Percentiles rank a stretch among this genome's conserved stretches.
phyloP scores from a whole-genome alignment of 37 sponge, comb jelly and placozoan genomes.

The Diacarnus erythraeanus region DNA sequence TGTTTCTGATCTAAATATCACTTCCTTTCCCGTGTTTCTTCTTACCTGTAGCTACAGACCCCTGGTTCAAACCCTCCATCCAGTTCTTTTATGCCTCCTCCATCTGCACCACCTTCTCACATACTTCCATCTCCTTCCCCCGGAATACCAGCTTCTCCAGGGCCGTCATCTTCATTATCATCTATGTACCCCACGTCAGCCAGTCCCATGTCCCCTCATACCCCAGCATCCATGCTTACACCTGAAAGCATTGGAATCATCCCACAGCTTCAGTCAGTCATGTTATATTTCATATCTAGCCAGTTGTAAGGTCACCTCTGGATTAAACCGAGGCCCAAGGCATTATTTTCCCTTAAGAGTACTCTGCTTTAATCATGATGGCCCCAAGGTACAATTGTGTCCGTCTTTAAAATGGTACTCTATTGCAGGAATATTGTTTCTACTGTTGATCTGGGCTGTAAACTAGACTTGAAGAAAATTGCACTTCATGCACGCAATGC shows the following conservation, averaged over 20 bases:
- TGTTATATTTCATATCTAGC: too few relatives aligned
- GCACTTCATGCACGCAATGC: conserved; percentile 98
- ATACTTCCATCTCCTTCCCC: conserved; percentile 18
- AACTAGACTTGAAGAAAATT: conserved; percentile 93
- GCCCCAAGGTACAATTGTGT: too few relatives aligned
- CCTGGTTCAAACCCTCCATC: conserved; percentile 42
- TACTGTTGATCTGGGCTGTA: conserved; percentile 94
- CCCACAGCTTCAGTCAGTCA: conserved; percentile 77
- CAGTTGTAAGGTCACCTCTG: too few relatives aligned
- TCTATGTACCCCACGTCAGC: conserved; percentile 18
- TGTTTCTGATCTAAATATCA: neutral
- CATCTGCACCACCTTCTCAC: conserved; percentile 65
- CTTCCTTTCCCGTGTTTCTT: neutral
- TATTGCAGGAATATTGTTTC: conserved; percentile 93
- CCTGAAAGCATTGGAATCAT: conserved; percentile 74
- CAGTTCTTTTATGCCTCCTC: conserved; percentile 69
- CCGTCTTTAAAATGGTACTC: neutral
- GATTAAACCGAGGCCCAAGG: too few relatives aligned
- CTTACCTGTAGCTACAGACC: conserved; percentile 19
- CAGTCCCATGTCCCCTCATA: conserved; percentile 37
- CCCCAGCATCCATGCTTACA: conserved; percentile 33
- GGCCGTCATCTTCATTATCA: conserved; percentile 30
- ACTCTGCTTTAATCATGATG: too few relatives aligned
- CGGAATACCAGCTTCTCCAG: conserved; percentile 4
- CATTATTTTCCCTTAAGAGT: too few relatives aligned